A percentile compares a stretch with the other conserved stretches of the same genome.
These are phyloP conservation scores for Trichogramma evanescens DNA, from an alignment of 2,888 invertebrate genomes.

Conservation along the genomic window DNA sequence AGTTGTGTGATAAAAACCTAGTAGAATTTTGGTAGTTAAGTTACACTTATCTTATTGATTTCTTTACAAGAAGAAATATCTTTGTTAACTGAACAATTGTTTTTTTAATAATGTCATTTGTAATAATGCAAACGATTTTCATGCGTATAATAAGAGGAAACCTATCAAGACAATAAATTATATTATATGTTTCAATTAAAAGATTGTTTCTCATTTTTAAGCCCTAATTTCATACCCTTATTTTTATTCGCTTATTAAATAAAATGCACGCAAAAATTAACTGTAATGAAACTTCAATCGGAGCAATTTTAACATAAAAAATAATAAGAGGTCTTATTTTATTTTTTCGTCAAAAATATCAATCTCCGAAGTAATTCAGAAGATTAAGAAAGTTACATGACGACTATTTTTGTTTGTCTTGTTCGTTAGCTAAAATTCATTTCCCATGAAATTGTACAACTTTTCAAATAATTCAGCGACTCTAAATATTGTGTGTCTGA, in stretches of 20 bases:
- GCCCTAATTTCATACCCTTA: background rate
- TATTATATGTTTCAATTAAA: slow-evolving; percentile 35
- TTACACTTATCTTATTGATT: slow-evolving; percentile 18
- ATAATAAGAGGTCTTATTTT: too few relatives aligned
- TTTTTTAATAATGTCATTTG: slow-evolving; percentile 31
- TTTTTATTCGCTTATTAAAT: background rate
- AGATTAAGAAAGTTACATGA: too few relatives aligned
- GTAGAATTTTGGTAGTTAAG: slow-evolving; percentile 20
- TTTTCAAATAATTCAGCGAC: too few relatives aligned
- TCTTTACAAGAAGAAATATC: slow-evolving; percentile 10
- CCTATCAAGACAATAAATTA: slow-evolving; percentile 46
- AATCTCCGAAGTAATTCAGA: too few relatives aligned
- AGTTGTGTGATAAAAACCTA: slow-evolving; percentile 18
- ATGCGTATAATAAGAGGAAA: slow-evolving; percentile 28
- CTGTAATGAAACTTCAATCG: too few relatives aligned
- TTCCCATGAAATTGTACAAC: too few relatives aligned
- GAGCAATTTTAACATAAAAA: too few relatives aligned
- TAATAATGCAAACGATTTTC: slow-evolving; percentile 35
- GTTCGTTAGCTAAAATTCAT: too few relatives aligned
- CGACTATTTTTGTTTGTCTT: too few relatives aligned
- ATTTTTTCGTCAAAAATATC: too few relatives aligned
- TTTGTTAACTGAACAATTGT: slow-evolving; percentile 23
- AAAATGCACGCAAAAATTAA: too few relatives aligned
- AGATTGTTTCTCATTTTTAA: background rate
- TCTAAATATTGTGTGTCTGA: too few relatives aligned